These are phyloP conservation scores for Volucella zonaria DNA, from an alignment of 2,888 invertebrate species.

Conservation along the genomic window DNA sequence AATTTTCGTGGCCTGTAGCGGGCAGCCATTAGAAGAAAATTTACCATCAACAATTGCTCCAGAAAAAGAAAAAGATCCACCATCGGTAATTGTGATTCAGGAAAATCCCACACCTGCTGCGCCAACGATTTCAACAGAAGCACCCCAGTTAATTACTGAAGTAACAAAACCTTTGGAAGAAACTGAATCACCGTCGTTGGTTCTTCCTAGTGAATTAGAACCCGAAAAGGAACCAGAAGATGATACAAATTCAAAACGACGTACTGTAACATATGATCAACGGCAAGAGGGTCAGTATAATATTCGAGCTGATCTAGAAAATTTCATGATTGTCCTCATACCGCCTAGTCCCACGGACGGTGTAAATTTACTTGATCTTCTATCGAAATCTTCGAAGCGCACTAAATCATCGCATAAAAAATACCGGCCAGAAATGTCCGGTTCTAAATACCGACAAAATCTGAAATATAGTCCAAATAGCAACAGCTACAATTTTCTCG, in stretches of 20 bases:
- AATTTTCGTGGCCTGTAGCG: constrained; percentile 47
- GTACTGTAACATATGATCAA: constrained; percentile 84
- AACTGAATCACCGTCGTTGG: constrained; percentile 29
- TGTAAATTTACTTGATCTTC: constrained; percentile 78
- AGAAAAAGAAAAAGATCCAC: constrained; percentile 57
- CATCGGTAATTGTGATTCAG: constrained; percentile 27
- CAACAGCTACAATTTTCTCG: constrained; percentile 62
- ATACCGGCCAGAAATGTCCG: constrained; percentile 58
- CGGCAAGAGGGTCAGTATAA: constrained; percentile 90
- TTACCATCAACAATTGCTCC: constrained; percentile 11
- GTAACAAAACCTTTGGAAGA: constrained; percentile 52
- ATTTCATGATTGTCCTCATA: constrained; percentile 88
- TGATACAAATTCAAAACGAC: constrained; percentile 74
- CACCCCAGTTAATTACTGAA: constrained; percentile 37
- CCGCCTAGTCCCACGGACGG: constrained; percentile 82
- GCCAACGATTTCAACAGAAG: constrained; percentile 23
- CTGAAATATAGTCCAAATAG: constrained; percentile 62
- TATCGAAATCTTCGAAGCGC: constrained; percentile 78
- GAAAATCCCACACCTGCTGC: constrained; percentile 34
- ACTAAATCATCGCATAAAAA: constrained; percentile 73
- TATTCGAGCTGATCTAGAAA: constrained; percentile 89
- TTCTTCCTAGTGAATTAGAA: constrained; percentile 1
- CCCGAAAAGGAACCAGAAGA: constrained; percentile 36
- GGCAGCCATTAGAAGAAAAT: constrained; percentile 53
- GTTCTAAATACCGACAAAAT: constrained; percentile 71